Evolutionary conservation across 2,888 invertebrate species (phyloP), one percentile per base, ranked within the genome.

Genomic region (Cheilosia soror): DNA sequence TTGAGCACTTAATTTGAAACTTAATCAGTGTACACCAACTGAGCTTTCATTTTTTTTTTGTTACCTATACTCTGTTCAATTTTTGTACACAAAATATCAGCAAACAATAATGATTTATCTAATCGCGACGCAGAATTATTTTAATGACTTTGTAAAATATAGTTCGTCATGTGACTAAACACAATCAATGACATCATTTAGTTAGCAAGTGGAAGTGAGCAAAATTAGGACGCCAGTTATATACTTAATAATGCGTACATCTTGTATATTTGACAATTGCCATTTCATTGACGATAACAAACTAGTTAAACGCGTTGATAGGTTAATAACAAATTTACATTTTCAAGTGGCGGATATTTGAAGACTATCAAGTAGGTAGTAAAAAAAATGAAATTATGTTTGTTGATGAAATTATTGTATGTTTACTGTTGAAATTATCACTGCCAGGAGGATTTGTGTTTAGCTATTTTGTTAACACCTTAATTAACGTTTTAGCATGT

Each of bases 391-490:
- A 15, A n/a, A 20, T 11, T 42, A n/a, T 42, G 37, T 42, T 60
- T 60, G 40, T 4, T 42, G 27, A 60, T 60, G 13, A 42, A 13
- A 13, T 27, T 42, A 40, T 9, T 15, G 13, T 15, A 29, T 31
- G 31, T 63, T 63, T 63, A 25, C 27, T 29, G 9, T 63, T 31
- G 11, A 0, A 63, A 44, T 63, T 63, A 63, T 31, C 44, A 63
- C 25, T n/a, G 9, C 7, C 20, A 20, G 20, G 20, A 9, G 11
- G 47, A 15, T 33, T 62, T 27, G 25, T 29, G 33, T 29, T 44
- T 44, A 29, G 15, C 13, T 1, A 62, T 20, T 62, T 15, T 44
- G 47, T 63, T 31, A 13, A 27, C 62, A 31, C 15, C 15, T 29
- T 63, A n/a, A 63, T 63, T 11, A 63, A 20, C 9, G 5, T 51